Evolutionary conservation across 2,113 vertebrate species (phyloP), one percentile per base, ranked within the genome.

Genomic region (Thomomys bottae): DNA sequence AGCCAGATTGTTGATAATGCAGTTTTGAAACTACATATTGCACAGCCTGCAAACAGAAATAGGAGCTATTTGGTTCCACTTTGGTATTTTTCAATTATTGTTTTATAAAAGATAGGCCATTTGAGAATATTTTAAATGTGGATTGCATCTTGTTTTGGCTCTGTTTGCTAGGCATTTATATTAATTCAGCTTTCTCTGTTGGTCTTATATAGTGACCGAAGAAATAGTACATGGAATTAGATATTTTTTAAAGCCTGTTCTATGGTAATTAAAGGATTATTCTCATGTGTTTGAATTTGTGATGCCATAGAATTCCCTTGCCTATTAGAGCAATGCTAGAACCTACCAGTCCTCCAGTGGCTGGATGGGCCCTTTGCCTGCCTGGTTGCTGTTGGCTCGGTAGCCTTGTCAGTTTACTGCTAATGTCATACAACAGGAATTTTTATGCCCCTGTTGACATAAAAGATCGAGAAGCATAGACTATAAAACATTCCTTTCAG

Each of bases 51-150:
- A 87, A 83, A 82, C 84, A 54, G 49, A 87, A 84, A 82, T 49
- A 72, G 64, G 45, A 92, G 85, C 68, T 87, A 66, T 87, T 94
- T 87, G 77, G 64, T 94, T 96, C 84, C 73, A 87, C 88, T 88
- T 85, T 84, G 78, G 45, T 89, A 89, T 89, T 92, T 96, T 94
- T 83, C 93, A 89, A 20, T 96, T 93, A 94, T 79, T 89, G 73
- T 89, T 87, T 94, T 94, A 70, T 79, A 94, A 96, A 85, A 89
- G 66, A 72, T 40, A 57, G 57, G 54, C 88, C 71, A 67, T 81
- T 94, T 54, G 82, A 92, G 88, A 72, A 14, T 89, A 49, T 89
- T 87, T 85, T 54, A 68, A 91, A 64, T 85, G 61, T 59, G 78
- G n/a, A 15, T 70, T 89, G 81, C 63, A 80, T 30, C 92, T 94